Conservation (phyloP, 1,140 invertebrate species). For the Tetramorium simillimum region DNA sequence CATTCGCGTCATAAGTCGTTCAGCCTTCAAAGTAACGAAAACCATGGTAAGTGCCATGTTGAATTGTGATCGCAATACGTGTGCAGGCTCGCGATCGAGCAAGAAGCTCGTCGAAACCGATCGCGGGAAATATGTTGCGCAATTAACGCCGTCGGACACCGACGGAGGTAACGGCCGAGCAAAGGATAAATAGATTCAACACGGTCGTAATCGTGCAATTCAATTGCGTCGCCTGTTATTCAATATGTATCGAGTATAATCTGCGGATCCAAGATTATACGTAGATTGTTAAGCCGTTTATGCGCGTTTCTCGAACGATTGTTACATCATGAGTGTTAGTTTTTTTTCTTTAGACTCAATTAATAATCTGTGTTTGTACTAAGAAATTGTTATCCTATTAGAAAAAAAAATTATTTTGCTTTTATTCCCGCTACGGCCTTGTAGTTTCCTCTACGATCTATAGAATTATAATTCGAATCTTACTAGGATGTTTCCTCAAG, state of each 20-base stretch:
- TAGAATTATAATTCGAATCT: slow-evolving; percentile 58
- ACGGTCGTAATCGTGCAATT: slow-evolving; percentile 22
- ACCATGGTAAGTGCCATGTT: not conserved
- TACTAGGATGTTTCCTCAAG: slow-evolving; percentile 82
- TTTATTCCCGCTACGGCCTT: not conserved
- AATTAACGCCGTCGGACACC: slow-evolving; percentile 6
- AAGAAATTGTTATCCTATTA: not conserved
- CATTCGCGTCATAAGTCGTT: not conserved
- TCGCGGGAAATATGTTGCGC: slow-evolving; percentile 30
- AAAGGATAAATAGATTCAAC: slow-evolving; percentile 4
- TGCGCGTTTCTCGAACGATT: not conserved
- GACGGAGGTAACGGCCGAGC: not conserved
- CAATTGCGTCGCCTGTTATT: slow-evolving; percentile 20
- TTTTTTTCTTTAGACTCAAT: not conserved
- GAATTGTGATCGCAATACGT: not conserved
- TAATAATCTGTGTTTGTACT: not conserved
- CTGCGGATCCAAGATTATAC: not conserved
- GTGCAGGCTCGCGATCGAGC: not conserved
- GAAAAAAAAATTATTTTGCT: not conserved
- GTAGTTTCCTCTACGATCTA: not conserved
- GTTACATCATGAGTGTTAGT: not conserved
- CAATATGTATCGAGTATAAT: not conserved
- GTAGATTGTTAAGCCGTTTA: not conserved
- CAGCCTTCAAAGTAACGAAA: slow-evolving; percentile 10
- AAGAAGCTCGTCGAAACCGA: slow-evolving; percentile 23